A percentile compares a stretch with the other conserved stretches of the same genome.
These are phyloP conservation scores for Patiria pectinifera DNA, from an alignment of 53 echinoderm and acorn worm genomes.

Conservation along the genomic window DNA sequence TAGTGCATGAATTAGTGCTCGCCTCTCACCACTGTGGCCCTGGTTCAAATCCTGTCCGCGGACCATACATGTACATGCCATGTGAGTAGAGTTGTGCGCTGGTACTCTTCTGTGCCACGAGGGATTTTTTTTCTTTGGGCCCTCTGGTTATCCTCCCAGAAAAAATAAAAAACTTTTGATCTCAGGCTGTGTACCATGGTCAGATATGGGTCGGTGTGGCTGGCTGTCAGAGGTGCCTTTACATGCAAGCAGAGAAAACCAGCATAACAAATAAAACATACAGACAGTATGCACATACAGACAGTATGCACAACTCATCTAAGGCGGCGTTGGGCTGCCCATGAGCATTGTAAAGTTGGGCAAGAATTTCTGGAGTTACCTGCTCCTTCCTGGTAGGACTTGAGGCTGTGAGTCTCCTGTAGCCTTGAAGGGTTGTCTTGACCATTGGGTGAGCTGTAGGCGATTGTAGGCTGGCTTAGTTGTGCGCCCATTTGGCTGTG, in stretches of 20 bases:
- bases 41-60: no score
- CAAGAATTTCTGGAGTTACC: constrained; percentile 27
- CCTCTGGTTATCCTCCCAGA: no score
- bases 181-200: no score
- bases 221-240: no score
- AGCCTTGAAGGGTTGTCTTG: constrained; percentile 43
- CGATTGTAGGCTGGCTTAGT: constrained; percentile 32
- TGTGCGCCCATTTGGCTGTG: background rate
- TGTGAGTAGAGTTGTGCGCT: no score
- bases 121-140: no score
- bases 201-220: no score
- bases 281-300: background rate
- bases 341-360: constrained; percentile 6
- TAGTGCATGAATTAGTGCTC: no score
- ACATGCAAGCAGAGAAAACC: constrained; percentile 18
- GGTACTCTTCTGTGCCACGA: no score
- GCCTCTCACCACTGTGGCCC: no score
- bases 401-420: constrained; percentile 28
- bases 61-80: no score
- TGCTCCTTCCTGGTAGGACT: constrained; percentile 17
- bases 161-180: no score
- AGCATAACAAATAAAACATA: constrained; percentile 46
- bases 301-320: constrained; percentile 8
- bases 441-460: constrained; percentile 58
- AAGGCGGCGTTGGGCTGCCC: constrained; percentile 10